phyloP scores from a whole-genome alignment of 2,797 vertebrate genomes.

The Pseudochromis fuscus region DNA sequence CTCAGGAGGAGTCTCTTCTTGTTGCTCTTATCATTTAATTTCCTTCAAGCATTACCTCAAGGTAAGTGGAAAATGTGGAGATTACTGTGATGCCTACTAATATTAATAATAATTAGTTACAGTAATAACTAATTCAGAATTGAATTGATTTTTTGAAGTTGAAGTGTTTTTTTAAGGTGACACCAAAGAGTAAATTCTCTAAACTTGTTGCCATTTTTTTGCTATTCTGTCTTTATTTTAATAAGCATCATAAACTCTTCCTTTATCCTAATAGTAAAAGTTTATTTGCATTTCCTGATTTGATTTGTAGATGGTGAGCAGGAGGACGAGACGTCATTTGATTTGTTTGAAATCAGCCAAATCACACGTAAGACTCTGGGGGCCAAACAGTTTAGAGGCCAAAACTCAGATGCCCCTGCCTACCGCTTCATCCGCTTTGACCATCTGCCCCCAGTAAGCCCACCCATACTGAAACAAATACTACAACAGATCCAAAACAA shows the following conservation, averaged over 20 bases:
- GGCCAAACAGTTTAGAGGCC: conserved; percentile 94
- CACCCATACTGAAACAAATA: conserved; percentile 87
- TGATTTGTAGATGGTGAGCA: conserved; percentile 85
- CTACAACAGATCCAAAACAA: conserved; percentile 87
- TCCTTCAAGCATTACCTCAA: conserved; percentile 82
- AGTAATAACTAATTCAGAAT: not conserved
- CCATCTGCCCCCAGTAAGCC: conserved; percentile 90
- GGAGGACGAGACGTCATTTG: conserved; percentile 90
- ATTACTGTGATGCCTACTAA: not conserved
- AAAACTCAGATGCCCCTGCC: conserved; percentile 86
- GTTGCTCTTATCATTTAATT: conserved; percentile 83
- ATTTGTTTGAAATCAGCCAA: conserved; percentile 93
- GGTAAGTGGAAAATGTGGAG: conserved; percentile 80
- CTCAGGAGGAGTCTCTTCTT: conserved; percentile 85
- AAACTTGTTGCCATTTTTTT: not conserved
- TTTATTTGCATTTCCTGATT: conserved; percentile 6
- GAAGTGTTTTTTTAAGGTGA: conserved; percentile 1
- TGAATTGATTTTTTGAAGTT: not conserved
- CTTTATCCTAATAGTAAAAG: not conserved
- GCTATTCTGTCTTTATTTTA: not conserved
- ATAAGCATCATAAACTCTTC: not conserved
- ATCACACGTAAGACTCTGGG: conserved; percentile 94
- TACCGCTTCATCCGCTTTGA: conserved; percentile 97
- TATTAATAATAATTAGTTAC: not conserved
- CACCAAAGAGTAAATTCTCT: not conserved